A percentile compares a stretch with the other conserved stretches of the same genome.
These are phyloP conservation scores for Adrianichthys oophorus DNA, from an alignment of 2,797 vertebrate species.

Conservation along the genomic window DNA sequence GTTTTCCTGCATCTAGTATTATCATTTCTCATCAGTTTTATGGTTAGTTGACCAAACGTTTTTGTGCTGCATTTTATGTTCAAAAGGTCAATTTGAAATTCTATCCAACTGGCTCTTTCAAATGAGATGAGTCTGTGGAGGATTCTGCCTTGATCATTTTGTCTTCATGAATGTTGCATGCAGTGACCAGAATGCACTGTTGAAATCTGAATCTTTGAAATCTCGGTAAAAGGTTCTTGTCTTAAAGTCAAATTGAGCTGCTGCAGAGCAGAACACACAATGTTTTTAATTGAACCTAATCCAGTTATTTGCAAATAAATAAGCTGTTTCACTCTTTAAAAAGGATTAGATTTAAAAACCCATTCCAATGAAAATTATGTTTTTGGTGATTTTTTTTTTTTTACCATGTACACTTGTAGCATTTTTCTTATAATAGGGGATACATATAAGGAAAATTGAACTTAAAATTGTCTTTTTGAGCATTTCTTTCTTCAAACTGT, in stretches of 20 bases:
- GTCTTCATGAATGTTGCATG: background rate
- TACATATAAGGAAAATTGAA: too few relatives aligned
- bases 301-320: background rate
- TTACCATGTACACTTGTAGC: too few relatives aligned
- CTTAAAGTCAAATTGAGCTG: background rate
- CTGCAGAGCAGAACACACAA: too few relatives aligned
- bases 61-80: slow-evolving; percentile 11
- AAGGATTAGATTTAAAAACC: background rate
- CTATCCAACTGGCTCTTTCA: background rate
- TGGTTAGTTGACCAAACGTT: background rate
- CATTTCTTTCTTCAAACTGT: too few relatives aligned
- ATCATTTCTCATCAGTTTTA: background rate
- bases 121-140: background rate
- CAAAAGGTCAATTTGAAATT: slow-evolving; percentile 3
- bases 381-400: too few relatives aligned
- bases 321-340: background rate
- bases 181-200: background rate
- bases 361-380: too few relatives aligned
- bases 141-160: background rate
- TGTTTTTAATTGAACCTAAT: too few relatives aligned
- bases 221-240: background rate
- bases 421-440: too few relatives aligned
- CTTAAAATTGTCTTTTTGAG: too few relatives aligned
- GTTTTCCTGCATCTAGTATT: background rate
- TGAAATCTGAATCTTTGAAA: background rate